These are phyloP conservation scores for Argynnis bischoffii DNA, from an alignment of 2,888 invertebrate species.

Conservation along the genomic window DNA sequence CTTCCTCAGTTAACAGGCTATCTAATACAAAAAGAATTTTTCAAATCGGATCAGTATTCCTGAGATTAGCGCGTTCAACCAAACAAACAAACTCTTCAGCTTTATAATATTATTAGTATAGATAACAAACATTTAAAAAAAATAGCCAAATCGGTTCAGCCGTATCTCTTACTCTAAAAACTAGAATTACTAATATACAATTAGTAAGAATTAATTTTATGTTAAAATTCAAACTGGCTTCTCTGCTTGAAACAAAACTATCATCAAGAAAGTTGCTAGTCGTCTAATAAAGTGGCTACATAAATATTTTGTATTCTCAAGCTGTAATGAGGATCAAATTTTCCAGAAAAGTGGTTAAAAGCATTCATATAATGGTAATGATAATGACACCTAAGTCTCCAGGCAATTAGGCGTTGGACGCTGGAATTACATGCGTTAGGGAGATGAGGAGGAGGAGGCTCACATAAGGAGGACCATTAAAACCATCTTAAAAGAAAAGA, in stretches of 20 bases:
- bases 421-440: conserved; percentile 7
- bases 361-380: conserved; percentile 17
- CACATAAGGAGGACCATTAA: neutral
- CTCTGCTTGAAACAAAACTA: neutral
- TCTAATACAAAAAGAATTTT: too few relatives aligned
- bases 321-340: conserved; percentile 15
- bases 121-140: too few relatives aligned
- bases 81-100: too few relatives aligned
- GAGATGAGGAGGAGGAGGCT: neutral
- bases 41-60: too few relatives aligned
- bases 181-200: too few relatives aligned
- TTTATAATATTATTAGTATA: too few relatives aligned
- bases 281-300: neutral
- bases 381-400: conserved; percentile 17
- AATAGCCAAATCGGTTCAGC: too few relatives aligned
- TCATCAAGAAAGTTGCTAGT: neutral
- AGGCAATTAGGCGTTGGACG: conserved; percentile 5
- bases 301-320: conserved; percentile 10
- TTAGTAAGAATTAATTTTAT: too few relatives aligned
- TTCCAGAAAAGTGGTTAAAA: conserved; percentile 20
- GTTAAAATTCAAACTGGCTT: neutral
- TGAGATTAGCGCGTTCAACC: too few relatives aligned
- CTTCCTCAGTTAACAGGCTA: too few relatives aligned
- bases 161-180: too few relatives aligned
- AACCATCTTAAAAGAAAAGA: neutral